phyloP scores from a whole-genome alignment of 2,113 vertebrate species.

The Gopherus flavomarginatus region DNA sequence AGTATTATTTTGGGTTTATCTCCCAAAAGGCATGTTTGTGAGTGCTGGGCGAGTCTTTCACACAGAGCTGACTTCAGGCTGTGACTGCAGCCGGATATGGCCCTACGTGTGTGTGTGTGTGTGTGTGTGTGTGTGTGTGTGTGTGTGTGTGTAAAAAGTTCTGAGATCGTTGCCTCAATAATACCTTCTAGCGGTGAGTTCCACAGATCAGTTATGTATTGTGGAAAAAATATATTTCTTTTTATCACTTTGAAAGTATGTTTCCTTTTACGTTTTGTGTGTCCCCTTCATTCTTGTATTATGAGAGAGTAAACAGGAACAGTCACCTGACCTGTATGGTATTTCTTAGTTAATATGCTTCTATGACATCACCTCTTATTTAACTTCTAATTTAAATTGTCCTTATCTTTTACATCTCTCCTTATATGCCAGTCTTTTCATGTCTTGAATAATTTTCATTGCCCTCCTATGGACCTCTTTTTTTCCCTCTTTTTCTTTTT shows the following conservation, averaged over 20 bases:
- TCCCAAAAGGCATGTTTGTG: no score
- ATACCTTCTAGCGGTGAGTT: not conserved
- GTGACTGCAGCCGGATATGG: no score
- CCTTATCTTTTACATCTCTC: not conserved
- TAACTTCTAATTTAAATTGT: slow-evolving; percentile 29
- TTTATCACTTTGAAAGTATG: not conserved
- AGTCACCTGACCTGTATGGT: not conserved
- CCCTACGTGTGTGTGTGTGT: no score
- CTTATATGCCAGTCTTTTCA: not conserved
- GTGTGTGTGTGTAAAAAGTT: not conserved
- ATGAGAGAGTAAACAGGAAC: slow-evolving; percentile 27
- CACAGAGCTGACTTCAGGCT: no score
- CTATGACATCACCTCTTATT: not conserved
- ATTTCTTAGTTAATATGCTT: slow-evolving; percentile 12
- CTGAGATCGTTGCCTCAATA: not conserved
- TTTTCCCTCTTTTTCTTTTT: not conserved
- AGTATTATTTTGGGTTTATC: no score
- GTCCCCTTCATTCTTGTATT: not conserved
- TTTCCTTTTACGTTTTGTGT: not conserved
- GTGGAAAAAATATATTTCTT: not conserved
- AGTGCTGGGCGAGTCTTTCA: no score
- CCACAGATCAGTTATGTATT: not conserved
- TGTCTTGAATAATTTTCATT: slow-evolving; percentile 31
- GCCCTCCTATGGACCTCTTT: not conserved
- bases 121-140: no score